Percentiles rank a stretch among this genome's conserved stretches.
These are phyloP conservation scores for Gari tellinella DNA, from an alignment of 2,888 invertebrate genomes.

Conservation along the genomic window DNA sequence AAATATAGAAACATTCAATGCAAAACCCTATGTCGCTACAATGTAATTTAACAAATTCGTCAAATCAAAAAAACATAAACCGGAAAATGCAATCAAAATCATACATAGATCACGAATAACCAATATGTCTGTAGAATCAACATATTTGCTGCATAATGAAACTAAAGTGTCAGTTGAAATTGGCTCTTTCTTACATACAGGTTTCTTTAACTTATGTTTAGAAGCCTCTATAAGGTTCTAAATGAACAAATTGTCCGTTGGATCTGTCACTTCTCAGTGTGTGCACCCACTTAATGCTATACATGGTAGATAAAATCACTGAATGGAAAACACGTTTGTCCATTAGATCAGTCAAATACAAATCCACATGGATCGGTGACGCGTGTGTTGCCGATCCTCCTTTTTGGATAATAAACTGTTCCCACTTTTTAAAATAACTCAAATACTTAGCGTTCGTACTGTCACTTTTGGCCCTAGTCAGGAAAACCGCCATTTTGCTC, in stretches of 20 bases:
- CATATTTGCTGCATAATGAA: neutral
- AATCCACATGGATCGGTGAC: conserved; percentile 34
- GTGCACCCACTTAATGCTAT: conserved; percentile 13
- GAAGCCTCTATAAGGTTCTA: too few relatives aligned
- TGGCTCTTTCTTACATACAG: too few relatives aligned
- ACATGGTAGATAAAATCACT: conserved; percentile 25
- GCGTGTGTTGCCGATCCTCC: conserved; percentile 36
- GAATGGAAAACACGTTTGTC: conserved; percentile 22
- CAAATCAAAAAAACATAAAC: conserved; percentile 26
- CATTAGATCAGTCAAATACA: conserved; percentile 40
- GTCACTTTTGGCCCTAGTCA: conserved; percentile 28
- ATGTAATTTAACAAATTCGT: conserved; percentile 24
- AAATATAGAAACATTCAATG: conserved; percentile 27
- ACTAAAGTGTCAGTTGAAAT: too few relatives aligned
- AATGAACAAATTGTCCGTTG: conserved; percentile 3
- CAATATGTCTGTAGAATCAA: neutral
- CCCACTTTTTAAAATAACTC: too few relatives aligned
- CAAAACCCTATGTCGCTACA: conserved; percentile 27
- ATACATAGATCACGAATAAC: conserved; percentile 23
- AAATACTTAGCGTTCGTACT: conserved; percentile 34
- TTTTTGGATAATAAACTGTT: conserved; percentile 34
- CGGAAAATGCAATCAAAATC: conserved; percentile 20
- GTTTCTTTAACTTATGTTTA: too few relatives aligned
- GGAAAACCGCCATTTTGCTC: conserved; percentile 22
- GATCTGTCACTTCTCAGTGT: neutral